Percentiles rank a stretch among this genome's conserved stretches.
phyloP scores from a whole-genome alignment of 2,888 invertebrate species.

The Taenaris catops region DNA sequence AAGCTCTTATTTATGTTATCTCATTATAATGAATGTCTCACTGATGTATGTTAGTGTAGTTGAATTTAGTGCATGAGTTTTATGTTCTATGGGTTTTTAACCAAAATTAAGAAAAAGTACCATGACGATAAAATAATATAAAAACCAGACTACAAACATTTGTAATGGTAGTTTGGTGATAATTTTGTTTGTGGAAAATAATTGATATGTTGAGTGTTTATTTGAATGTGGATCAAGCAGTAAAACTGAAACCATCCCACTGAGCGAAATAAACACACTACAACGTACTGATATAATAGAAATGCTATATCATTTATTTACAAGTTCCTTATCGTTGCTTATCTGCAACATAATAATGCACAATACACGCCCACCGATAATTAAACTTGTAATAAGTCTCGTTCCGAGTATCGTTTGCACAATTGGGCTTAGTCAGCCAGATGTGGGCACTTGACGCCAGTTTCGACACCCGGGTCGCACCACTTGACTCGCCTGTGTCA shows the following conservation, averaged over 20 bases:
- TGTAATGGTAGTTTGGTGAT: no score
- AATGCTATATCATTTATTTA: conserved; percentile 10
- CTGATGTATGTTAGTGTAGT: no score
- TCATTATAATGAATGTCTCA: no score
- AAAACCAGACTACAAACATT: no score
- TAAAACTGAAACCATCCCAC: conserved; percentile 7
- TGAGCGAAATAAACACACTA: conserved; percentile 4
- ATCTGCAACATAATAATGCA: conserved; percentile 24
- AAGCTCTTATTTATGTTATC: no score
- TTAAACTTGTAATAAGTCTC: conserved; percentile 23
- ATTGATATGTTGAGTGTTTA: no score
- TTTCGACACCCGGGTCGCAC: conserved; percentile 29
- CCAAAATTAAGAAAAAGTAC: no score
- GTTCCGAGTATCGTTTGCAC: conserved; percentile 29
- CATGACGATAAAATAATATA: no score
- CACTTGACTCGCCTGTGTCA: conserved; percentile 60
- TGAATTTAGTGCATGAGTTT: no score
- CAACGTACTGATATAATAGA: conserved; percentile 3
- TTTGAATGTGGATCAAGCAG: no score
- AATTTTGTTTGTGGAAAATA: no score
- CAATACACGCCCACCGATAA: conserved; percentile 23
- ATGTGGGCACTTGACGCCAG: conserved; percentile 29
- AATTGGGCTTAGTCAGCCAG: conserved; percentile 31
- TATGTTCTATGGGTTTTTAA: no score
- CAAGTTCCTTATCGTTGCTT: conserved; percentile 19